Evolutionary conservation across 2,888 invertebrate species (phyloP), one percentile per base, ranked within the genome.

Genomic region (Pterobdella sp.): DNA sequence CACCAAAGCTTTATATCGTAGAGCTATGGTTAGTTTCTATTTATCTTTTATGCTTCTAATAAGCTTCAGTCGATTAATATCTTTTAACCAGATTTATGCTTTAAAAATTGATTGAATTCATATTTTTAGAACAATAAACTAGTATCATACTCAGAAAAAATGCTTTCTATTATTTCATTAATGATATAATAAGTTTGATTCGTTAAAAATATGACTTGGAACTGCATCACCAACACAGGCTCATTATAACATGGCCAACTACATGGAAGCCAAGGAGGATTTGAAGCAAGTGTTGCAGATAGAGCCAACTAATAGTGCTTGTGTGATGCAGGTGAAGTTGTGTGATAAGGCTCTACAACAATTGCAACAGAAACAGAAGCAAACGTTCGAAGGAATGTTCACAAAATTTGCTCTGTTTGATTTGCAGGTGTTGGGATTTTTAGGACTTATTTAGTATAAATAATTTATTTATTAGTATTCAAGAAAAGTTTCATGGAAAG

Each of bases 311-410:
- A 72, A 72, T 36, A 32, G 14, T 10, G 60, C 68, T 36, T 72
- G 35, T 29, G 29, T 29, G 29, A 52, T 52, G 36, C 67, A 68
- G 64, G 36, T 56, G 7, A 42, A 31, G 29, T n/a, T 72, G 1
- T 65, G 56, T 49, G 34, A 68, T 3, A 14, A 35, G 26, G 37
- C 32, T 31, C 29, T 72, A n/a, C 34, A 31, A 29, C 52, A 32
- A 4, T 36, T n/a, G 56, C 35, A 29, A 18, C 32, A 63, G 67
- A 67, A 72, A 36, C 36, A 72, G 35, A 74, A 56, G 34, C 14
- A 34, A n/a, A 68, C 72, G n/a, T 74, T 65, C 63, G 37, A 31
- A 18, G 74, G 68, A 31, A 74, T 74, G 74, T 74, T 74, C 72
- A 42, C 52, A 26, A 74, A 72, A 31, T 72, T 74, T 32, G 72